Percentiles rank a stretch among this genome's conserved stretches.
phyloP scores from a whole-genome alignment of 2,113 vertebrate species.

The Oophaga pumilio region DNA sequence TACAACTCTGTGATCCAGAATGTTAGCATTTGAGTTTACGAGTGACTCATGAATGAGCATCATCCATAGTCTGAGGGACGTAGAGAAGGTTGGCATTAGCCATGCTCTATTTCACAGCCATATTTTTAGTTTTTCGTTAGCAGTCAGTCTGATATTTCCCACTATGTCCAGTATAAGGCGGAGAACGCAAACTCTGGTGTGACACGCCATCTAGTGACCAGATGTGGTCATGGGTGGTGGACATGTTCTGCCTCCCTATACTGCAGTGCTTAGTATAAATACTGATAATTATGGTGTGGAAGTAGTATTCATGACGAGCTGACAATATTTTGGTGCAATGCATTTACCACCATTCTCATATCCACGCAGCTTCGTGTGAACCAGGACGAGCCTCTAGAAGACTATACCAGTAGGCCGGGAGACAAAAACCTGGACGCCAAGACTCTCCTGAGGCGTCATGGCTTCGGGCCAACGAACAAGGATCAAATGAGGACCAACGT shows the following conservation, averaged over 20 bases:
- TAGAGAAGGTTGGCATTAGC: background rate
- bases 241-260: background rate
- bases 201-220: constrained; percentile 8
- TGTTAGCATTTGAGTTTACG: background rate
- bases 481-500: constrained; percentile 97
- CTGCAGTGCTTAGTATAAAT: background rate
- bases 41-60: background rate
- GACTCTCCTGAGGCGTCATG: constrained; percentile 68
- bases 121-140: constrained; percentile 3
- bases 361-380: constrained; percentile 89
- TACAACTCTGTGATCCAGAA: background rate
- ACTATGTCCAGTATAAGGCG: background rate
- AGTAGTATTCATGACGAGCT: background rate
- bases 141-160: background rate
- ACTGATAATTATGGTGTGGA: background rate
- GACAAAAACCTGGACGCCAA: constrained; percentile 71
- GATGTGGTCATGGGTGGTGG: too few species aligned
- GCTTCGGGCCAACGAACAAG: constrained; percentile 84
- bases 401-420: constrained; percentile 76
- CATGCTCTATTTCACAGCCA: constrained; percentile 21
- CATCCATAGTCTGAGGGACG: background rate
- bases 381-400: constrained; percentile 91
- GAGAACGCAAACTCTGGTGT: background rate
- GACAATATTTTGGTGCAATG: background rate
- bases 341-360: background rate